These are phyloP conservation scores for Synergus gifuensis DNA, from an alignment of 2,888 invertebrate species.

Conservation along the genomic window DNA sequence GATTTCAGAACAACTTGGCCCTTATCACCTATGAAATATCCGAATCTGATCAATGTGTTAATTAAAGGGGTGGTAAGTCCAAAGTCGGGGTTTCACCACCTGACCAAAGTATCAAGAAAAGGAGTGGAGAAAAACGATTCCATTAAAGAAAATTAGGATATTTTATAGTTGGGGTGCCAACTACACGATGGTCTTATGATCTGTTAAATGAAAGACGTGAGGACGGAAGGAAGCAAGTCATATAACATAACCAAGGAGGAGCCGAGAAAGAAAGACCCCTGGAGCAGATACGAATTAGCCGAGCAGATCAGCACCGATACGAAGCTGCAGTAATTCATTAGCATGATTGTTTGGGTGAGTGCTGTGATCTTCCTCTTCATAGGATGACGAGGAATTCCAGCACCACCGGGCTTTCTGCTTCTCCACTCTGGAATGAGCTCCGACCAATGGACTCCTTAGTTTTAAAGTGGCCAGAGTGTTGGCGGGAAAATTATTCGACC, in stretches of 20 bases:
- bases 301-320: conserved; percentile 64
- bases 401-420: conserved; percentile 48
- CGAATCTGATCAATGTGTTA: too few relatives aligned
- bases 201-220: conserved; percentile 42
- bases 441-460: conserved; percentile 50
- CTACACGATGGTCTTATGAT: not conserved
- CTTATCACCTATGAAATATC: too few relatives aligned
- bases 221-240: conserved; percentile 29
- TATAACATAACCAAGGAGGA: conserved; percentile 13
- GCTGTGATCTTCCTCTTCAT: conserved; percentile 47
- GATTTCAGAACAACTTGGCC: not conserved
- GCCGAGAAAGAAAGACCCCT: conserved; percentile 52
- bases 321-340: conserved; percentile 67
- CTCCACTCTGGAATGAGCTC: not conserved
- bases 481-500: conserved; percentile 74
- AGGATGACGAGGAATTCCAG: conserved; percentile 39
- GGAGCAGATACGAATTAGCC: conserved; percentile 62
- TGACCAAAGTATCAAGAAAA: too few relatives aligned
- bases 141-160: too few relatives aligned
- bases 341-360: conserved; percentile 63
- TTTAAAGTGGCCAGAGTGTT: conserved; percentile 73
- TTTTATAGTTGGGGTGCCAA: too few relatives aligned
- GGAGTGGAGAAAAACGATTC: too few relatives aligned
- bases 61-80: too few relatives aligned
- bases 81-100: too few relatives aligned